A percentile compares a stretch with the other conserved stretches of the same genome.
Conservation (phyloP, 2,888 invertebrate genomes). For the Acleris sparsana region DNA sequence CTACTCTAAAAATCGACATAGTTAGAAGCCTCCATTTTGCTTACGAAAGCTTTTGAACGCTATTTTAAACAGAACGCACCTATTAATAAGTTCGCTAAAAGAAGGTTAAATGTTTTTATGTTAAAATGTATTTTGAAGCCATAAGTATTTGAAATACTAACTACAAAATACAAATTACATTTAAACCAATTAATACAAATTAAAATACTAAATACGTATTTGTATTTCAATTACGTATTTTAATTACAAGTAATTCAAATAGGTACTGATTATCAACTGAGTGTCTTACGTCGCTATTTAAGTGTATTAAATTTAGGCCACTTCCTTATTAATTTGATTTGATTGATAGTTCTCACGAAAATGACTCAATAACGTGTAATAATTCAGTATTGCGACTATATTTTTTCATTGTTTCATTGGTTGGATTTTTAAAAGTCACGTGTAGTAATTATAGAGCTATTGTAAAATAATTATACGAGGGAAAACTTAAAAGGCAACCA, state of each 20-base stretch:
- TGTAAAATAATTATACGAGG: not conserved
- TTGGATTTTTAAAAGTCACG: not conserved
- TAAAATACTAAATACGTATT: slow-evolving; percentile 30
- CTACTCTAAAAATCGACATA: no score
- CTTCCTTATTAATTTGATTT: not conserved
- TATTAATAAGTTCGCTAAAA: no score
- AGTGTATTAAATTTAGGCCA: not conserved
- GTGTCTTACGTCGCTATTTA: not conserved
- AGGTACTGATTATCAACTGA: not conserved
- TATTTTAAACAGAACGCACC: no score
- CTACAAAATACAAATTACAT: no score
- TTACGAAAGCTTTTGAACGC: no score
- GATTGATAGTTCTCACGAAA: slow-evolving; percentile 16
- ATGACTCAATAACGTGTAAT: not conserved
- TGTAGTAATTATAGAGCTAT: not conserved
- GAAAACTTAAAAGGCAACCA: not conserved
- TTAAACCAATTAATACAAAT: no score
- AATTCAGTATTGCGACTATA: slow-evolving; percentile 1
- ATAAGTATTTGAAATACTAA: no score
- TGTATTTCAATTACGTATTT: slow-evolving; percentile 52
- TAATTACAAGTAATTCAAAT: slow-evolving; percentile 40
- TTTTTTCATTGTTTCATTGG: slow-evolving; percentile 23
- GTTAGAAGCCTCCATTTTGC: no score
- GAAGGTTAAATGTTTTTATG: no score
- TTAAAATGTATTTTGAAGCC: no score